Percentiles rank a stretch among this genome's conserved stretches.
Evolutionary conservation across 2,797 vertebrate species (phyloP).

Genomic region (Thalassophryne amazonica): DNA sequence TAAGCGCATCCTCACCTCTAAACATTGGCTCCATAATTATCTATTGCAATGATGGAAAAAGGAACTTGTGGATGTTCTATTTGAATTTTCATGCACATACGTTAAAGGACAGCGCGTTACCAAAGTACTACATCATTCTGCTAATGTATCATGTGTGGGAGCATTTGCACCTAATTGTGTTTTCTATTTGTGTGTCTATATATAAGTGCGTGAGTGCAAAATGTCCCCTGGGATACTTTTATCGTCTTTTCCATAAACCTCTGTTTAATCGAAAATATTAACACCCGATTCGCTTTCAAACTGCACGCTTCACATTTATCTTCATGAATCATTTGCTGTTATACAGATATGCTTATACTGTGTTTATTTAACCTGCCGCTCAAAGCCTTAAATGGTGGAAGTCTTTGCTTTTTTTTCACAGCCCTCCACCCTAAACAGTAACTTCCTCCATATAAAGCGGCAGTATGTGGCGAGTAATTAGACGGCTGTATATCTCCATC

Average conservation of each 20-base stretch:
- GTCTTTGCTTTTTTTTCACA: too few species aligned
- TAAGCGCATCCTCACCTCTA: too few species aligned
- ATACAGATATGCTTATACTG: background rate
- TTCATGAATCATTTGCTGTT: slow-evolving; percentile 4
- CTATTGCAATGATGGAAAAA: slow-evolving; percentile 56
- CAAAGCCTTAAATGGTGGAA: too few species aligned
- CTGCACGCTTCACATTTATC: background rate
- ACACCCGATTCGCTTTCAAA: background rate
- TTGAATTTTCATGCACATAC: slow-evolving; percentile 41
- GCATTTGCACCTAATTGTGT: slow-evolving; percentile 11
- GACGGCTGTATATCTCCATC: too few species aligned
- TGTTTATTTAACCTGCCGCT: too few species aligned
- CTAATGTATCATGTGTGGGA: slow-evolving; percentile 19
- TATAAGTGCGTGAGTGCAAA: background rate
- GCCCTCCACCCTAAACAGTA: too few species aligned
- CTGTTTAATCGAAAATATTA: slow-evolving; percentile 1
- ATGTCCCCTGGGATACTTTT: slow-evolving; percentile 3
- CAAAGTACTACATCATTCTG: slow-evolving; percentile 39
- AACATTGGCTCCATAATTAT: slow-evolving; percentile 68
- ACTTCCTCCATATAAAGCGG: too few species aligned
- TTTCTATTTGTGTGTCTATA: slow-evolving; percentile 19
- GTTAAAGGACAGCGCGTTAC: slow-evolving; percentile 45
- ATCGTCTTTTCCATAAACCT: slow-evolving; percentile 2
- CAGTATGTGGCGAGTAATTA: too few species aligned
- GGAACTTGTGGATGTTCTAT: slow-evolving; percentile 46